Evolutionary conservation across 2,113 vertebrate genomes (phyloP).

Genomic region (Eptesicus fuscus): DNA sequence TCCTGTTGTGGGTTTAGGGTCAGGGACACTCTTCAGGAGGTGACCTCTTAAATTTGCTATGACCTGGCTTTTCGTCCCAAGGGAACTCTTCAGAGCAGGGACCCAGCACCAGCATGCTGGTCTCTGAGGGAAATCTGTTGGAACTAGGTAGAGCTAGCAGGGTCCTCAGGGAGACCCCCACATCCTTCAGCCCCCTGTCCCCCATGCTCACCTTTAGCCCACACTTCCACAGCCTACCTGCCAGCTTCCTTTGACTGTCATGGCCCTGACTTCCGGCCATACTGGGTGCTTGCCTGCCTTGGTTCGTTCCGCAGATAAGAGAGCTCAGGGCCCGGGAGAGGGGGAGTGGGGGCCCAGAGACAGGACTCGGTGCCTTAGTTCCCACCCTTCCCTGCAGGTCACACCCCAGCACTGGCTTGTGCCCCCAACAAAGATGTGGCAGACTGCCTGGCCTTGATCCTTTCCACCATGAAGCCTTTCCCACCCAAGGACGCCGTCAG

Average conservation of each 20-base stretch:
- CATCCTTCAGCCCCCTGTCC: background rate
- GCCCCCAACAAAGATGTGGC: constrained; percentile 98
- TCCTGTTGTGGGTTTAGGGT: background rate
- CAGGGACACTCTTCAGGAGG: background rate
- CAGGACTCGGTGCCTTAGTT: background rate
- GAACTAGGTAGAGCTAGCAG: background rate
- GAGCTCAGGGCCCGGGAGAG: background rate
- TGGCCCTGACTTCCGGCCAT: background rate
- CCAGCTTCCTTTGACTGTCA: background rate
- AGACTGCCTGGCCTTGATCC: constrained; percentile 97
- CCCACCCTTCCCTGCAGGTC: constrained; percentile 79
- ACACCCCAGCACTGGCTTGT: constrained; percentile 96
- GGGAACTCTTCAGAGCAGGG: constrained; percentile 40
- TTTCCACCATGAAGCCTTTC: constrained; percentile 99
- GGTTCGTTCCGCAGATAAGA: background rate
- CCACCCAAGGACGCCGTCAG: constrained; percentile 90
- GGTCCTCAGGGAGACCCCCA: background rate
- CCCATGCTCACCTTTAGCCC: background rate
- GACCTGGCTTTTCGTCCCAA: constrained; percentile 45
- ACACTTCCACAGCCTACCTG: background rate
- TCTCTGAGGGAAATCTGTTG: background rate
- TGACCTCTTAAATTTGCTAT: constrained; percentile 46
- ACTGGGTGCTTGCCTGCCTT: background rate
- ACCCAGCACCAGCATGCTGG: background rate
- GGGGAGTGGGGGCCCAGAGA: background rate